phyloP scores from a whole-genome alignment of 2,888 invertebrate species.

The Amiota minor region DNA sequence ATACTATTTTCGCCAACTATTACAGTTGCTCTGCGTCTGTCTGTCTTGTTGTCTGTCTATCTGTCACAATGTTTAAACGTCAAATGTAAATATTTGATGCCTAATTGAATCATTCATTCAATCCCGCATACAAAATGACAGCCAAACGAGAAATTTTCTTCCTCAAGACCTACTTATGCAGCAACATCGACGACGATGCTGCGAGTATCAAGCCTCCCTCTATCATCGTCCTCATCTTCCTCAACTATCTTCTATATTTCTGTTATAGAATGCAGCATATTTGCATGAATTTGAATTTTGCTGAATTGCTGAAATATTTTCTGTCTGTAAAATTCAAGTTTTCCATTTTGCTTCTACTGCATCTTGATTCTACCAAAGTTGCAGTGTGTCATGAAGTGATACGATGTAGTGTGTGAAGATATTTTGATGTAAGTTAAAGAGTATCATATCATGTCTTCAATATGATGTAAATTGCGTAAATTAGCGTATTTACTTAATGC shows the following conservation, averaged over 20 bases:
- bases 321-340: background rate
- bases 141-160: constrained; percentile 38
- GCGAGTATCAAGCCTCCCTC: constrained; percentile 43
- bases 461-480: constrained; percentile 57
- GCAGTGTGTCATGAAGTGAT: background rate
- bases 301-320: constrained; percentile 61
- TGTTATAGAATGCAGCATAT: constrained; percentile 49
- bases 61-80: constrained; percentile 61
- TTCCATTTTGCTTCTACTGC: constrained; percentile 58
- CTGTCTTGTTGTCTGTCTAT: constrained; percentile 1
- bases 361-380: constrained; percentile 44
- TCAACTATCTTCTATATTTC: background rate
- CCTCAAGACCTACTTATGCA: background rate
- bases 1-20: no score
- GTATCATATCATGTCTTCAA: background rate
- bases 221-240: constrained; percentile 14
- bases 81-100: constrained; percentile 67
- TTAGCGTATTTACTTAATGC: constrained; percentile 61
- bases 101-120: constrained; percentile 66
- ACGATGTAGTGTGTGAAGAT: background rate
- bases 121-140: constrained; percentile 38
- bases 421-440: background rate
- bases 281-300: constrained; percentile 65
- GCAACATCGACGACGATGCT: background rate
- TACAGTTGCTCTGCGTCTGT: background rate